Evolutionary conservation across 2,113 vertebrate species (phyloP).

Genomic region (Gavia stellata): DNA sequence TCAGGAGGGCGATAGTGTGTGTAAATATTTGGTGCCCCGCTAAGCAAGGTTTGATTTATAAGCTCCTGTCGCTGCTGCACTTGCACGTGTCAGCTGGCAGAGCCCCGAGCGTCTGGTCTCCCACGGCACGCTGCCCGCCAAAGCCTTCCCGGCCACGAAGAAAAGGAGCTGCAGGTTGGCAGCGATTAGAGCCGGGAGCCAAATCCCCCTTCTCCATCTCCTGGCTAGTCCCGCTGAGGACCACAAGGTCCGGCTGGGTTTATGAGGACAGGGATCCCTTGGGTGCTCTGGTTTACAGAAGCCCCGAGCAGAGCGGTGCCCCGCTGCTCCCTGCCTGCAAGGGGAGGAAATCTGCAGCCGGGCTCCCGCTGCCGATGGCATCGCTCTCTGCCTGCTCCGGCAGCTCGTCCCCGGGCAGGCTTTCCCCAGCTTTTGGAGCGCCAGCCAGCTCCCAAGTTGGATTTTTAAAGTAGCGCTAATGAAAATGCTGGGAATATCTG

Average conservation of each 20-base stretch:
- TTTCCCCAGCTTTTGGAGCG: not conserved
- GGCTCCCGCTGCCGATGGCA: not conserved
- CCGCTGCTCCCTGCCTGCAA: accelerated
- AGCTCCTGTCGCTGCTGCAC: not conserved
- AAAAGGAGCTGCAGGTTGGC: not conserved
- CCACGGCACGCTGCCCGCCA: not conserved
- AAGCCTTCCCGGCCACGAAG: not conserved
- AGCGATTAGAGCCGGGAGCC: accelerated
- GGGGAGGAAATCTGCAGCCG: not conserved
- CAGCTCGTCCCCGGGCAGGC: not conserved
- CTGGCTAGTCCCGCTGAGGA: no score
- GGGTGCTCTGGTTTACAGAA: not conserved
- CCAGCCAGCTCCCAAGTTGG: not conserved
- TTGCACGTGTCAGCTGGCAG: not conserved
- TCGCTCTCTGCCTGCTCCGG: not conserved
- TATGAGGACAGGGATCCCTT: not conserved
- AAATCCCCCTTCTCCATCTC: not conserved
- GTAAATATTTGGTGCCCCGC: constrained; percentile 19
- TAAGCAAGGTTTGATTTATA: not conserved
- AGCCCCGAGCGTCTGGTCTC: not conserved
- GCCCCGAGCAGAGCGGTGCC: not conserved
- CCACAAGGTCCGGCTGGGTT: accelerated
- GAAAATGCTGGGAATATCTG: not conserved
- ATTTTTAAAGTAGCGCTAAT: not conserved
- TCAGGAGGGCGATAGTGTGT: not conserved